Evolutionary conservation across 2,113 vertebrate species (phyloP), one percentile per base, ranked within the genome.

Genomic region (Fukomys damarensis): DNA sequence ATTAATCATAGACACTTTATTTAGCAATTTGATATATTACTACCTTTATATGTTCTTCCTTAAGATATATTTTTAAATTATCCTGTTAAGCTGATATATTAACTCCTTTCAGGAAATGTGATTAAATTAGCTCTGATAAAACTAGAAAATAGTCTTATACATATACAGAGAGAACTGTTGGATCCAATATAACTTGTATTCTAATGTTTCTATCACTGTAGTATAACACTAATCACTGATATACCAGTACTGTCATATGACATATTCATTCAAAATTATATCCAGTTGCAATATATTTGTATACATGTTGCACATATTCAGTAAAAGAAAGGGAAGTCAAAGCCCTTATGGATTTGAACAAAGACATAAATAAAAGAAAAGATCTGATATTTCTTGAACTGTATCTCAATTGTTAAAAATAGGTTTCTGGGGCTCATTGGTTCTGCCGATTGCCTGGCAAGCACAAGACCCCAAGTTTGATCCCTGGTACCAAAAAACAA

Each of bases 21-120:
- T 91, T 94, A 93, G 22, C 26, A 74, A 43, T 46, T 35, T 87
- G 56, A 72, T 84, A 46, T 38, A 81, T 49, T 38, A 61, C 56
- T 86, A 61, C 32, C 1, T 20, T 81, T 49, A 81, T 43, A 49
- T 2, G 28, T 80, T 94, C 80, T 89, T 52, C 63, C 72, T 88
- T 59, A 70, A 88, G 88, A 58, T 49, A 65, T 41, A 91, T 59
- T 76, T 89, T 91, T 12, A 88, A 91, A 89, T 83, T 93, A 93
- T 76, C 6, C 41, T 86, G 0, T n/a, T 86, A 81, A 84, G 24
- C 2, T 92, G 24, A 81, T 91, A 30, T 74, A 94, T 95, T 43
- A 79, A 72, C 19, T 91, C 2, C 58, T 91, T 90, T 76, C 26
- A 91, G 10, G 14, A 28, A 93, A 68, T 38, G 3, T 90, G 72